phyloP scores from a whole-genome alignment of 2,797 vertebrate genomes.

The Microctenopoma steveboyesi region DNA sequence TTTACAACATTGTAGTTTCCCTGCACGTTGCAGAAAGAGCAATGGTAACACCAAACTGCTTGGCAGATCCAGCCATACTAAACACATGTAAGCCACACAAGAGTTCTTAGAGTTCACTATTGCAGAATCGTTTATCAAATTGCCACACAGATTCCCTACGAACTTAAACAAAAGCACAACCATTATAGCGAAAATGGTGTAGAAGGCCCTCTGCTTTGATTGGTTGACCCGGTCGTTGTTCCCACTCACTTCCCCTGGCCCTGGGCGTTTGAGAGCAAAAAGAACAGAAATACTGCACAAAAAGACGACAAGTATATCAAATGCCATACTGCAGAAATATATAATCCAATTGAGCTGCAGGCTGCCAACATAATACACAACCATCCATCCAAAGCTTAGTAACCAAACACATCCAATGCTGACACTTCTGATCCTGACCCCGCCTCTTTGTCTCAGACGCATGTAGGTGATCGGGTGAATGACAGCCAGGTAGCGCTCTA shows the following conservation, averaged over 20 bases:
- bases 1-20: conserved; percentile 1
- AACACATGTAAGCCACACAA: accelerated
- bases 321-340: accelerated
- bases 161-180: conserved; percentile 10
- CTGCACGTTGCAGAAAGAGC: conserved; percentile 36
- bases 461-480: conserved; percentile 39
- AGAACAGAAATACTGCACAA: conserved; percentile 48
- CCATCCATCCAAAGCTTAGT: background rate
- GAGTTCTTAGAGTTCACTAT: accelerated
- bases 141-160: background rate
- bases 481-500: conserved; percentile 40
- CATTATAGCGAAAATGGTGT: conserved; percentile 5
- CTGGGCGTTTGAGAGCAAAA: conserved; percentile 9
- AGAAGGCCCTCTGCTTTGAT: conserved; percentile 39
- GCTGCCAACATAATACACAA: accelerated
- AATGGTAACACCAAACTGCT: conserved; percentile 32
- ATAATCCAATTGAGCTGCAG: accelerated
- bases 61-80: conserved; percentile 3
- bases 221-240: background rate
- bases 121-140: accelerated
- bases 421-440: conserved; percentile 3
- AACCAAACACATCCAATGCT: conserved; percentile 20
- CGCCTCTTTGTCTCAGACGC: background rate
- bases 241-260: conserved; percentile 11
- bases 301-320: accelerated